Evolutionary conservation across 2,888 invertebrate genomes (phyloP).

Genomic region (Abrostola tripartita): DNA sequence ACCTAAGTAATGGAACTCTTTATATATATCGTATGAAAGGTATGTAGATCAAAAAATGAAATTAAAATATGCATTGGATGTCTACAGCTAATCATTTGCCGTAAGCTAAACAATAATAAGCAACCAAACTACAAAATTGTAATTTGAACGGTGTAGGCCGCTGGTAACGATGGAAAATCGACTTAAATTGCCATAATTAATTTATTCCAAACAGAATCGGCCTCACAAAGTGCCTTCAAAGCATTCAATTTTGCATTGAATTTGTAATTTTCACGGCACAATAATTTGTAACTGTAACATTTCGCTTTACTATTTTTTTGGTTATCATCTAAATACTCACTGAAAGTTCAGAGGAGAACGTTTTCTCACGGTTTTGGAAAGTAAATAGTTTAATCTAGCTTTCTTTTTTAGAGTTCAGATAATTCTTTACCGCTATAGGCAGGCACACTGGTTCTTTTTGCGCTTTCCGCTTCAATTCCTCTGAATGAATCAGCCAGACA

Average conservation of each 20-base stretch:
- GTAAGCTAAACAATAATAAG: slow-evolving; percentile 66
- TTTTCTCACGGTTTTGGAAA: slow-evolving; percentile 84
- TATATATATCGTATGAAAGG: background rate
- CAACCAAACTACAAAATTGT: slow-evolving; percentile 74
- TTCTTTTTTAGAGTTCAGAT: slow-evolving; percentile 73
- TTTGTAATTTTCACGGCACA: slow-evolving; percentile 86
- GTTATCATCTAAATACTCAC: slow-evolving; percentile 60
- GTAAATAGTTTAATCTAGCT: slow-evolving; percentile 75
- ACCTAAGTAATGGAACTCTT: background rate
- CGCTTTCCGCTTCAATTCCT: slow-evolving; percentile 53
- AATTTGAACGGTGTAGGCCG: slow-evolving; percentile 79
- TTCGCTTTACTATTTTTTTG: slow-evolving; percentile 79
- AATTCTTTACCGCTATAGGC: slow-evolving; percentile 57
- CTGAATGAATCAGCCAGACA: slow-evolving; percentile 27
- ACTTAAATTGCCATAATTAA: slow-evolving; percentile 84
- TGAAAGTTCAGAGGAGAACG: slow-evolving; percentile 67
- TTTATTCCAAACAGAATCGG: slow-evolving; percentile 85
- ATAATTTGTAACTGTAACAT: slow-evolving; percentile 85
- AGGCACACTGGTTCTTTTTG: slow-evolving; percentile 49
- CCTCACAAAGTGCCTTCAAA: slow-evolving; percentile 78
- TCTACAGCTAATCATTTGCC: slow-evolving; percentile 50
- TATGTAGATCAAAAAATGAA: slow-evolving; percentile 4
- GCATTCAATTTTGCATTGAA: slow-evolving; percentile 85
- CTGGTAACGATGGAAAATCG: slow-evolving; percentile 79
- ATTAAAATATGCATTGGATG: slow-evolving; percentile 3